Percentiles rank a stretch among this genome's conserved stretches.
Conservation (phyloP, 2,888 invertebrate genomes). For the Noctuana brunneofusca region DNA sequence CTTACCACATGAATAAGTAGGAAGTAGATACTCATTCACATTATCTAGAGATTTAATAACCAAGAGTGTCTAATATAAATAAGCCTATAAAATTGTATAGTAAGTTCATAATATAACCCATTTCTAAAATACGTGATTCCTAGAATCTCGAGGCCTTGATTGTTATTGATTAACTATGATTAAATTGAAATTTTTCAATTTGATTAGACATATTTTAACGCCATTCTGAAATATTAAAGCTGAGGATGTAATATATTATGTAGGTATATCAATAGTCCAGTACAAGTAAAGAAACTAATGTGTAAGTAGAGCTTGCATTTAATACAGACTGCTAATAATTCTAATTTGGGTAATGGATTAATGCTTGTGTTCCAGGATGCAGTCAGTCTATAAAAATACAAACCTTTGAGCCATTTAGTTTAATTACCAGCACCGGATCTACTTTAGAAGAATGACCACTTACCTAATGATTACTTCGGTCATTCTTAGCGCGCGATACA, state of each 20-base stretch:
- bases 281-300: constrained; percentile 20
- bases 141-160: not conserved
- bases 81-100: not conserved
- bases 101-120: not conserved
- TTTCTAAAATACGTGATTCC: not conserved
- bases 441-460: constrained; percentile 32
- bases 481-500: constrained; percentile 27
- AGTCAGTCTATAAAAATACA: constrained; percentile 25
- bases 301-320: constrained; percentile 6
- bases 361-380: not conserved
- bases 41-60: not conserved
- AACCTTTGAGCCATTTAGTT: constrained; percentile 14
- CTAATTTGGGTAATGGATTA: not conserved
- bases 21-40: not conserved
- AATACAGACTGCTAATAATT: constrained; percentile 7
- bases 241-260: constrained; percentile 9
- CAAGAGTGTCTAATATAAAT: not conserved
- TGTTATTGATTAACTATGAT: not conserved
- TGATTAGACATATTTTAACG: not conserved
- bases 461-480: constrained; percentile 32
- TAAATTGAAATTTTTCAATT: not conserved
- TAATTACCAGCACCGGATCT: constrained; percentile 22
- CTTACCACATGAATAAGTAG: not conserved
- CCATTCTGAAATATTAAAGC: constrained; percentile 7
- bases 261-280: constrained; percentile 3